These are phyloP conservation scores for Boloria selene DNA, from an alignment of 2,888 invertebrate genomes.

Conservation along the genomic window DNA sequence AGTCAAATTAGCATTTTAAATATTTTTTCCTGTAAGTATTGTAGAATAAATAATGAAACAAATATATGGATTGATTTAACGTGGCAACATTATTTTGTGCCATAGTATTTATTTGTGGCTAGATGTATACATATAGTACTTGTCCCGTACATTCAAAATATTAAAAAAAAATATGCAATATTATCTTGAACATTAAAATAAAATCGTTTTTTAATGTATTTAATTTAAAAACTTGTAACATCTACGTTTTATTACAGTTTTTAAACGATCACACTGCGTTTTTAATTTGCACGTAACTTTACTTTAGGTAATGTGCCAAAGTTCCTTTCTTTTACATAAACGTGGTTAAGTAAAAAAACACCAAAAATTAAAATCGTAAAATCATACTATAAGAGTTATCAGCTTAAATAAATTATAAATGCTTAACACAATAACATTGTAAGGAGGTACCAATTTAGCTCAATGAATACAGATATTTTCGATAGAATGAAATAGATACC, in stretches of 20 bases:
- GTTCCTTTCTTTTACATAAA: slow-evolving; percentile 26
- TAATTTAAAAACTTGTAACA: slow-evolving; percentile 1
- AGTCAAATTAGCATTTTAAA: slow-evolving; percentile 16
- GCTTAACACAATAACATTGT: slow-evolving; percentile 35
- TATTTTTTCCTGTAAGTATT: slow-evolving; percentile 15
- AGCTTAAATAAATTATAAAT: slow-evolving; percentile 30
- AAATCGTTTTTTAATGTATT: neutral
- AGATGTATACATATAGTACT: slow-evolving; percentile 11
- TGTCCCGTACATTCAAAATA: neutral
- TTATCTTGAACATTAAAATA: neutral
- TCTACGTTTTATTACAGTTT: slow-evolving; percentile 2
- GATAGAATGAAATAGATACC: slow-evolving; percentile 36
- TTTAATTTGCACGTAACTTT: slow-evolving; percentile 33
- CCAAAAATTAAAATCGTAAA: slow-evolving; percentile 6
- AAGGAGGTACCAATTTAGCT: slow-evolving; percentile 43
- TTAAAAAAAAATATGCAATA: slow-evolving; percentile 4
- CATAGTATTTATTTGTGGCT: slow-evolving; percentile 10
- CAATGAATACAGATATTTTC: slow-evolving; percentile 42
- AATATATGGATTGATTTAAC: slow-evolving; percentile 9
- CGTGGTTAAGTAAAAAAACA: slow-evolving; percentile 4
- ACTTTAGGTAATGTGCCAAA: slow-evolving; percentile 45
- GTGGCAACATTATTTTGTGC: slow-evolving; percentile 37
- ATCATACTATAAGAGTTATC: slow-evolving; percentile 19
- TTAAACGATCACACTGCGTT: neutral
- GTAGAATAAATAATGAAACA: slow-evolving; percentile 1